Percentiles rank a stretch among this genome's conserved stretches.
phyloP scores from a whole-genome alignment of 2,113 vertebrate genomes.

The Rhinoderma darwinii region DNA sequence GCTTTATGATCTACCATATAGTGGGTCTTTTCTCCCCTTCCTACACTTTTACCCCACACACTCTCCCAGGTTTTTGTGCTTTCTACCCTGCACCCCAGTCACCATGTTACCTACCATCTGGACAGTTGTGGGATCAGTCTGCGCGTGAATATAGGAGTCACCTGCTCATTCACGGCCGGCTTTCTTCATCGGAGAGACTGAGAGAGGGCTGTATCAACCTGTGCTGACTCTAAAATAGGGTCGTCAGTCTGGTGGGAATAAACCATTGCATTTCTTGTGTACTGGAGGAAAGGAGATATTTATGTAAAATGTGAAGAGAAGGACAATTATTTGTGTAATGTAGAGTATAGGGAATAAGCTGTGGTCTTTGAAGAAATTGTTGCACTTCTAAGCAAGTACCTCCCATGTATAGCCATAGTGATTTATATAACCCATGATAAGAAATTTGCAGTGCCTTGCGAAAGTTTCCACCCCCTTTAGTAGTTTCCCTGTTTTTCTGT shows the following conservation, averaged over 20 bases:
- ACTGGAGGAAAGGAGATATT: background rate
- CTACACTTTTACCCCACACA: slow-evolving; percentile 20
- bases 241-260: background rate
- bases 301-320: background rate
- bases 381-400: background rate
- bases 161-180: slow-evolving; percentile 27
- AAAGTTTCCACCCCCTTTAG: no score
- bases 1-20: slow-evolving; percentile 27
- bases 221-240: background rate
- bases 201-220: slow-evolving; percentile 24
- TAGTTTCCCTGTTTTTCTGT: no score
- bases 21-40: slow-evolving; percentile 24
- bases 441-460: no score
- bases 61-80: slow-evolving; percentile 28
- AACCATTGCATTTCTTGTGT: background rate
- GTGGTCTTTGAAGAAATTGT: background rate
- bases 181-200: slow-evolving; percentile 49
- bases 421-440: background rate
- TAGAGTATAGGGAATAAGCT: background rate
- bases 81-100: slow-evolving; percentile 4
- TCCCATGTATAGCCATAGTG: background rate
- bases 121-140: slow-evolving; percentile 20
- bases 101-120: slow-evolving; percentile 24
- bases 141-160: slow-evolving; percentile 46
- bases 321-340: background rate